Evolutionary conservation across 2,888 invertebrate genomes (phyloP), one percentile per base, ranked within the genome.

Genomic region (Resseliella maxima): DNA sequence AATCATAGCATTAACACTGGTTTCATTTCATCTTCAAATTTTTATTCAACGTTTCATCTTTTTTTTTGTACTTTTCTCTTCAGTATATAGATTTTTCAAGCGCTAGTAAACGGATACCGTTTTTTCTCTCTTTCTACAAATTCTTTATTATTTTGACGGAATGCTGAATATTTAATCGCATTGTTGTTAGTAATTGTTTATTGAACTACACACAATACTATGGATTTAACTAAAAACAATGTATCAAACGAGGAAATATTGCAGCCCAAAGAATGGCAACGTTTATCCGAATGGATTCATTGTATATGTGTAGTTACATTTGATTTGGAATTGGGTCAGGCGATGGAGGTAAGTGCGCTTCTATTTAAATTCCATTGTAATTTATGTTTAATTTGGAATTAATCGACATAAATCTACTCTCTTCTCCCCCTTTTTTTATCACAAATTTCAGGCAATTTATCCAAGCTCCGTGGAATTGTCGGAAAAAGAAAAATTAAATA

Each of bases 271-370:
- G 88, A 90, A 86, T 96, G 96, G 96, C 93, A 94, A 89, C 93
- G 93, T 89, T 95, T 97, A 91, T 94, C 95, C 87, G 96, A 98
- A 91, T 99, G 99, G 99, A 93, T 99, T 88, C 97, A 99, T 90
- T 99, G 98, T 90, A 95, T 99, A 89, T 99, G 99, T 91, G 96
- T 99, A 87, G 99, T 99, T 86, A 99, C 99, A 15, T 99, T 99
- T 92, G 99, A 99, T 92, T 93, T 99, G 89, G 99, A 99, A 92
- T 93, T 99, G 87, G 99, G 99, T 24, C 99, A 99, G 92, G 97
- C 98, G n/a, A 94, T 99, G 92, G 99, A 99, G 94, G 96, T 96
- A 90, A 89, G 87, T 86, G 85, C 41, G 59, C 50, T 86, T 87
- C 45, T 72, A 72, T 83, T 45, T 41, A 45, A 21, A 38, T 50